Evolutionary conservation across 2,113 vertebrate species (phyloP).

Genomic region (Scartelaos histophorus): DNA sequence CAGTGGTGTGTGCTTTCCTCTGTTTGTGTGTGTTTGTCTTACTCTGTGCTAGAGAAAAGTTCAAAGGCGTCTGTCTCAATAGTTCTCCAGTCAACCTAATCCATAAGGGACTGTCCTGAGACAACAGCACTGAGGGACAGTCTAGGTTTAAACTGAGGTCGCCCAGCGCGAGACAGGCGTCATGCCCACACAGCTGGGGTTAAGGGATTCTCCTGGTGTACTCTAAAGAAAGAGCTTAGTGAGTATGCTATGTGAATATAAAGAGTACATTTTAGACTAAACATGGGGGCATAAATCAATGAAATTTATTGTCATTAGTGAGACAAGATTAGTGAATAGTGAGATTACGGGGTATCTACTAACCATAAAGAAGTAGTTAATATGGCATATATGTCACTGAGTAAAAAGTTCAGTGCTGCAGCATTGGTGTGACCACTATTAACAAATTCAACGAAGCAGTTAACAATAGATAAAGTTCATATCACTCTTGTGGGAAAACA

Average conservation of each 20-base stretch:
- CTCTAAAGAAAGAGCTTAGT: background rate
- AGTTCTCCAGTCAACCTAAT: constrained; percentile 61
- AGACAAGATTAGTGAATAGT: too few species aligned
- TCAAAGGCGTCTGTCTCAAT: constrained; percentile 54
- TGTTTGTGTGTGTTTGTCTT: constrained; percentile 57
- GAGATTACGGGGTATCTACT: background rate
- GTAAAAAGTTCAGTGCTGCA: background rate
- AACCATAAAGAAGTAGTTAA: background rate
- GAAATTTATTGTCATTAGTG: background rate
- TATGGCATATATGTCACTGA: too few species aligned
- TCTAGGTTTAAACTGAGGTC: constrained; percentile 44
- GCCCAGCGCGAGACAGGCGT: background rate
- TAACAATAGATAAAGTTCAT: constrained; percentile 23
- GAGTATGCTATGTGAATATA: background rate
- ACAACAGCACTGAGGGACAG: constrained; percentile 27
- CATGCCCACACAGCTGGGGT: constrained; percentile 1
- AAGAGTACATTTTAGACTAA: background rate
- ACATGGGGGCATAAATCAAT: background rate
- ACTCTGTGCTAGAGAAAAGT: constrained; percentile 33
- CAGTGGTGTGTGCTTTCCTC: constrained; percentile 57
- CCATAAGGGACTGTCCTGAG: constrained; percentile 32
- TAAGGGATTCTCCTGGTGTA: background rate
- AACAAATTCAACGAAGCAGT: background rate
- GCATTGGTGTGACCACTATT: background rate
- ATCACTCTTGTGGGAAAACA: constrained; percentile 44